Evolutionary conservation across 2,113 vertebrate species (phyloP).

Genomic region (Marmota flaviventris): DNA sequence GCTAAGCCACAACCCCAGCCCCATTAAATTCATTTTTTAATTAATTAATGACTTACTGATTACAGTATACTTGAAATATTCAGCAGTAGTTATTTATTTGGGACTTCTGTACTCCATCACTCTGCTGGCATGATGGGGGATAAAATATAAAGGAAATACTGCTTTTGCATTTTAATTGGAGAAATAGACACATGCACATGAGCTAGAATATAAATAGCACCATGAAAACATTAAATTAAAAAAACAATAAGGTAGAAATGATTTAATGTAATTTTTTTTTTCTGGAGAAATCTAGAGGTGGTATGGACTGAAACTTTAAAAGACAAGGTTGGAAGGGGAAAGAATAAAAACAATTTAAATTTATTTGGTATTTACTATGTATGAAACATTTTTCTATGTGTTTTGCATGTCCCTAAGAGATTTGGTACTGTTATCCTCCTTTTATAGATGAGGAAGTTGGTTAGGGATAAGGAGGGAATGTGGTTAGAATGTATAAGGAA

Average conservation of each 20-base stretch:
- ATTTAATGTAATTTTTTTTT: conserved; percentile 28
- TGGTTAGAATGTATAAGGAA: background rate
- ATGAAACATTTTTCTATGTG: background rate
- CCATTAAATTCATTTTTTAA: conserved; percentile 30
- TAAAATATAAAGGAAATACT: background rate
- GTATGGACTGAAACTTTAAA: background rate
- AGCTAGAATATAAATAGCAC: background rate
- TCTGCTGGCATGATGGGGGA: background rate
- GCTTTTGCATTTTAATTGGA: conserved; percentile 15
- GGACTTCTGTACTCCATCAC: background rate
- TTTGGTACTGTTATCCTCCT: background rate
- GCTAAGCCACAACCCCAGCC: too few species aligned
- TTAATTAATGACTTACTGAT: conserved; percentile 21
- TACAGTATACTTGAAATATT: background rate
- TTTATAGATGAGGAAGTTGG: background rate
- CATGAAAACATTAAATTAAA: background rate
- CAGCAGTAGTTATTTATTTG: background rate
- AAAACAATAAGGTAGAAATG: background rate
- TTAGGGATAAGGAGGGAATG: background rate
- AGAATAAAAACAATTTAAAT: background rate
- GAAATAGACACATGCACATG: background rate
- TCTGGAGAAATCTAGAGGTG: background rate
- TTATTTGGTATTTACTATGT: background rate
- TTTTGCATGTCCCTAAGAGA: background rate
- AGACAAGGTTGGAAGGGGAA: background rate